Base-by-base conservation (phyloP, 2,113 vertebrate genomes). In the Rhinichthys klamathensis region DNA sequence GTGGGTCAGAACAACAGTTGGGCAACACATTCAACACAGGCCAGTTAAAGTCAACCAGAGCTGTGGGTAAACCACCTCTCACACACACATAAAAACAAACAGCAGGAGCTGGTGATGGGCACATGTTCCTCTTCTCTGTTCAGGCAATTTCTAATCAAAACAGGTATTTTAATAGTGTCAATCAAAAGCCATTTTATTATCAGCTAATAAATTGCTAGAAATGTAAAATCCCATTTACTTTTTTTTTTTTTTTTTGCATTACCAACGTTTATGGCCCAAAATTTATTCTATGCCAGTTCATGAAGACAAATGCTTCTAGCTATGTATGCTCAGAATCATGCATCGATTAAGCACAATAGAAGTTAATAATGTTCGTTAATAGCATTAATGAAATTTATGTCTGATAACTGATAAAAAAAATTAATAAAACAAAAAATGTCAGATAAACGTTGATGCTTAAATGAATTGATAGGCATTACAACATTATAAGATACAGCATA, bases 11-110 rank as follows among this genome's bases (percentile, higher is more conserved):
- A n/a, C 67, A 49, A 54, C 87, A 85, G 65, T 41, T 25, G 44
- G 69, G 54, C 58, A 75, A 60, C 63, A 83, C 74, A 83, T 84
- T 84, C 65, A n/a, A 83, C 74, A 84, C 38, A 25, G 75, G 41
- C 38, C 49, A 61, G 38, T 69, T 56, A 70, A 72, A 87, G 25
- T 81, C 63, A 81, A 81, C 41, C 80, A 81, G 11, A 51, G 16
- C 27, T 69, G 38, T 65, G 38, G 58, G 27, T 46, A 67, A 69
- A 69, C 27, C 41, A 54, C 25, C 44, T 81, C 51, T 18, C 54
- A 56, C 54, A 8, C 18, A 21, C 54, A 56, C 16, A 21, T 2
- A 2, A 21, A 56, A 21, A 56, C 6, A 8, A 88, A 88, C 49
- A 80, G 11, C 23, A 23, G 18, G 73, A n/a, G 63, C 63, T 25